A percentile compares a stretch with the other conserved stretches of the same genome.
phyloP scores from a whole-genome alignment of 2,113 vertebrate species.

The Atlantisia rogersi region DNA sequence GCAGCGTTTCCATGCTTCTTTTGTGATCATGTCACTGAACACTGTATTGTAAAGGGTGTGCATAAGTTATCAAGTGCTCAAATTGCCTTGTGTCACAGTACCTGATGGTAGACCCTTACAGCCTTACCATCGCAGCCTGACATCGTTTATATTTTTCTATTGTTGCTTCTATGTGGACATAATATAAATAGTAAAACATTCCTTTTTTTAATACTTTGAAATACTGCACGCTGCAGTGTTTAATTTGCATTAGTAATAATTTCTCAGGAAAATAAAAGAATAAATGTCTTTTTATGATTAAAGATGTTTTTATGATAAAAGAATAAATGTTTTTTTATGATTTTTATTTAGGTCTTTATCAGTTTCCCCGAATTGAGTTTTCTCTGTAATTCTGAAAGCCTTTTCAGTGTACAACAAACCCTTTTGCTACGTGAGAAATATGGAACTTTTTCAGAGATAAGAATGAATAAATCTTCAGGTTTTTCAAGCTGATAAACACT shows the following conservation, averaged over 20 bases:
- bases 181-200: not conserved
- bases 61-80: not conserved
- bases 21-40: not conserved
- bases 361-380: not conserved
- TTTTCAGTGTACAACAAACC: not conserved
- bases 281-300: too few species aligned
- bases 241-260: not conserved
- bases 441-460: not conserved
- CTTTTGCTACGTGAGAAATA: not conserved
- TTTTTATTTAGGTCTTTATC: not conserved
- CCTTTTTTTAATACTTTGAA: not conserved
- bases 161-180: not conserved
- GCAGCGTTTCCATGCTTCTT: not conserved
- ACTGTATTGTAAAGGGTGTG: fast-evolving
- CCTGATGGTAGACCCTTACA: not conserved
- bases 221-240: not conserved
- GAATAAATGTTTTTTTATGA: not conserved
- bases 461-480: not conserved
- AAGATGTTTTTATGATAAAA: too few species aligned
- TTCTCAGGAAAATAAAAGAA: not conserved
- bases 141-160: not conserved
- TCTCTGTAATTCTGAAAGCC: not conserved
- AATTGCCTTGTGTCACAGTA: not conserved
- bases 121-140: not conserved
- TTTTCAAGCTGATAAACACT: not conserved